phyloP scores from a whole-genome alignment of 2,888 invertebrate species.

The Ectobius pallidus region DNA sequence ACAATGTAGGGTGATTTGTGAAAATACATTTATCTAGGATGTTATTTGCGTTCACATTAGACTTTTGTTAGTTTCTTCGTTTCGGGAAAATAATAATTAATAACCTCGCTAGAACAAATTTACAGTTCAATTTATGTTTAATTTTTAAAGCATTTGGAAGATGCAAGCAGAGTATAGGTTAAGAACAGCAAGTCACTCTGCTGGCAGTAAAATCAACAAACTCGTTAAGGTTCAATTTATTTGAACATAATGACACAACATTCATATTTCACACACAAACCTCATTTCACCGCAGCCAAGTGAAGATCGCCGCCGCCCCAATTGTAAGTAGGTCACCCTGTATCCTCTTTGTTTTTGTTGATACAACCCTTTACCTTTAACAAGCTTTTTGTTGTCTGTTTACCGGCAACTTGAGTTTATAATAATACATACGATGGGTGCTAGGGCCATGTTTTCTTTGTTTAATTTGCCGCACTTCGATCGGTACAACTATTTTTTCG shows the following conservation, averaged over 20 bases:
- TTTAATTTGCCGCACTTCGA: not conserved
- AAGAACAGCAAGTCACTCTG: too few species aligned
- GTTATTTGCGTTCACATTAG: too few species aligned
- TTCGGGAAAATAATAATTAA: too few species aligned
- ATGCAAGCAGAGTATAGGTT: too few species aligned
- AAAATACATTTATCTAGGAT: too few species aligned
- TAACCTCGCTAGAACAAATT: too few species aligned
- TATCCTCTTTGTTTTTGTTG: not conserved
- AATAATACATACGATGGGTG: not conserved
- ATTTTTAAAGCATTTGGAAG: too few species aligned
- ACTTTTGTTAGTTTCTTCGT: too few species aligned
- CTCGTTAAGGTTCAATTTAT: too few species aligned
- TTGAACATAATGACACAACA: not conserved
- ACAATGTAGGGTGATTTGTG: too few species aligned
- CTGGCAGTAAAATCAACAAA: too few species aligned
- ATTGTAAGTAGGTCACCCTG: constrained; percentile 7
- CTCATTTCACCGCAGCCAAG: not conserved
- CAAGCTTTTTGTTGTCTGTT: not conserved
- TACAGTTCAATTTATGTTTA: too few species aligned
- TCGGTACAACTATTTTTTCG: not conserved
- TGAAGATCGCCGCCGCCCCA: not conserved
- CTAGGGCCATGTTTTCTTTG: not conserved
- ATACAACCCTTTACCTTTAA: not conserved
- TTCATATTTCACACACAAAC: not conserved
- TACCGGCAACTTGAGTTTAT: not conserved